Conservation (phyloP, 1,140 invertebrate species). For the Caenorhabditis latens region DNA sequence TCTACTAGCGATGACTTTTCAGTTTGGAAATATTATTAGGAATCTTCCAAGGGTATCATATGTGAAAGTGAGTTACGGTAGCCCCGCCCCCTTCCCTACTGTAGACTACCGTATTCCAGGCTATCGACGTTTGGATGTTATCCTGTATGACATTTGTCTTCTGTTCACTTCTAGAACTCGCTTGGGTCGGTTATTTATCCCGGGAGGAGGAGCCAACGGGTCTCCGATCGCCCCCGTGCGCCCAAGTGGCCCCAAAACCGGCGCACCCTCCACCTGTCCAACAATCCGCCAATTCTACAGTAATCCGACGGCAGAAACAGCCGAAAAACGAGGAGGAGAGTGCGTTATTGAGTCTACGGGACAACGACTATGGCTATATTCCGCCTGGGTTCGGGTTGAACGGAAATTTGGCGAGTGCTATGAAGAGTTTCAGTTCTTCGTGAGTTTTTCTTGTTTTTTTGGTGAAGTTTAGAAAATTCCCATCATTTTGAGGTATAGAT, state of each 20-base stretch:
- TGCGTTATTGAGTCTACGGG: slow-evolving; percentile 59
- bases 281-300: slow-evolving; percentile 12
- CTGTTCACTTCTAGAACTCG: slow-evolving; percentile 75
- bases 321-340: slow-evolving; percentile 65
- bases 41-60: slow-evolving; percentile 76
- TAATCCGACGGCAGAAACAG: slow-evolving; percentile 51
- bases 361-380: slow-evolving; percentile 77
- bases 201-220: slow-evolving; percentile 69
- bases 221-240: background rate
- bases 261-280: slow-evolving; percentile 14
- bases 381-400: slow-evolving; percentile 71
- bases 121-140: slow-evolving; percentile 77
- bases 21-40: slow-evolving; percentile 77
- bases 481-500: no score
- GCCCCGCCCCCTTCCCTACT: no score
- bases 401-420: slow-evolving; percentile 51
- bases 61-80: slow-evolving; percentile 69
- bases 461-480: background rate
- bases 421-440: slow-evolving; percentile 53
- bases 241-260: slow-evolving; percentile 50
- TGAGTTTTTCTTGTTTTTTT: slow-evolving; percentile 37
- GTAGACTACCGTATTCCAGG: background rate
- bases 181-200: slow-evolving; percentile 75
- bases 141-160: slow-evolving; percentile 78
- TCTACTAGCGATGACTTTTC: slow-evolving; percentile 75